phyloP scores from a whole-genome alignment of 2,888 invertebrate genomes.

The Labia minor region DNA sequence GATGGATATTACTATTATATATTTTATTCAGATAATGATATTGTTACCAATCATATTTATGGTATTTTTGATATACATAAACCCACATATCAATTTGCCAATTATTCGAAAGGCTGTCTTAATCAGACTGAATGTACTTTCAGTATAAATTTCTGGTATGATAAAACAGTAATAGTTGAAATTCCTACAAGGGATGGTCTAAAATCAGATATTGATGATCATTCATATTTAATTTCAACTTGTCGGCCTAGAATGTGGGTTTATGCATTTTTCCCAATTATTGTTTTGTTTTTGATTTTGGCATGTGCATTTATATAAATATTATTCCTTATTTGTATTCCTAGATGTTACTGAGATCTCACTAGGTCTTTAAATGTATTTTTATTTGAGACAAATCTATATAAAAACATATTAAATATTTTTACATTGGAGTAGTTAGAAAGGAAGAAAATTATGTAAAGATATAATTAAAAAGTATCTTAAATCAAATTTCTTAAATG shows the following conservation, averaged over 20 bases:
- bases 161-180: conserved; percentile 72
- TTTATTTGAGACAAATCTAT: too few relatives aligned
- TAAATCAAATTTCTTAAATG: too few relatives aligned
- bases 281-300: conserved; percentile 62
- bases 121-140: conserved; percentile 70
- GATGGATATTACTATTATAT: conserved; percentile 84
- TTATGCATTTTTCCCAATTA: conserved; percentile 68
- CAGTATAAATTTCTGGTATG: conserved; percentile 56
- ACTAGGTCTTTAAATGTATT: too few relatives aligned
- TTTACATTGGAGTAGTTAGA: too few relatives aligned
- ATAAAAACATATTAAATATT: too few relatives aligned
- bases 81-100: conserved; percentile 68
- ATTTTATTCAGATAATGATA: conserved; percentile 77
- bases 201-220: conserved; percentile 62
- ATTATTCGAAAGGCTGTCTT: conserved; percentile 56
- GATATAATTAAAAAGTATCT: too few relatives aligned
- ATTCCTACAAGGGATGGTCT: conserved; percentile 71
- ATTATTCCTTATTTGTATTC: background rate
- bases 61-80: conserved; percentile 76
- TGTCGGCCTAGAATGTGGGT: conserved; percentile 70
- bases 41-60: conserved; percentile 67
- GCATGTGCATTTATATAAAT: conserved; percentile 70
- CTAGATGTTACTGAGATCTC: too few relatives aligned
- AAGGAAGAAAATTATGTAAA: too few relatives aligned
- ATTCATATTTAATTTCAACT: conserved; percentile 58